These are phyloP conservation scores for Hapalemur alaotrensis DNA, from an alignment of 2,797 vertebrate genomes.

Conservation along the genomic window DNA sequence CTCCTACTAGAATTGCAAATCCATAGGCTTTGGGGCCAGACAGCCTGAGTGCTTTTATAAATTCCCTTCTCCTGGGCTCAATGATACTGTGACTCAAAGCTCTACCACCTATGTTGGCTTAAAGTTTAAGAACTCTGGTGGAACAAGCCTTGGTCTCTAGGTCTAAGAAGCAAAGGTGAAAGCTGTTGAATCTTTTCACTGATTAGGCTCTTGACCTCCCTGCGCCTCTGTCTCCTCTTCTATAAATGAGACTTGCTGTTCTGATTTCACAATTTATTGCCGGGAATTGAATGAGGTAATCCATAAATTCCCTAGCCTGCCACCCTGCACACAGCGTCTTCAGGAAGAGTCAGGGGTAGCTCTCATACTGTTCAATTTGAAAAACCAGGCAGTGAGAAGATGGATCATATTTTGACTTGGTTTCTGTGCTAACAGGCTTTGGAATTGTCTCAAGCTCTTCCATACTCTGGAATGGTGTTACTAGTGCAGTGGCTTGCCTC, in stretches of 20 bases:
- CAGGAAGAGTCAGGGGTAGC: background rate
- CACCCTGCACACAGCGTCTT: background rate
- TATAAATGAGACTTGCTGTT: background rate
- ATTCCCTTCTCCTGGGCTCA: background rate
- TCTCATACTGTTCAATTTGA: background rate
- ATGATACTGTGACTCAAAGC: background rate
- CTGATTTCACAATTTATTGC: background rate
- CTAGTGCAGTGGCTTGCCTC: background rate
- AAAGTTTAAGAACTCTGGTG: background rate
- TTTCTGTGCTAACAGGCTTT: background rate
- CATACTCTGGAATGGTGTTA: background rate
- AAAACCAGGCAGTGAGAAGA: background rate
- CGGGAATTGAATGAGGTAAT: constrained; percentile 15
- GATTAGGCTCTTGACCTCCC: background rate
- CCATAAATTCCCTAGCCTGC: background rate
- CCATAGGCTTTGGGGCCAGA: background rate
- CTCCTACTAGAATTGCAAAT: background rate
- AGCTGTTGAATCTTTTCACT: background rate
- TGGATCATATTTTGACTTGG: background rate
- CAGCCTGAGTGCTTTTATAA: background rate
- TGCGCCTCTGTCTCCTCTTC: background rate
- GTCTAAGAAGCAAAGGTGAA: background rate
- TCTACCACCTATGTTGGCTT: background rate
- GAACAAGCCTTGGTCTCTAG: background rate
- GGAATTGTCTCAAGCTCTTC: background rate